These are phyloP conservation scores for Percopsis transmontana DNA, from an alignment of 2,113 vertebrate species.

Conservation along the genomic window DNA sequence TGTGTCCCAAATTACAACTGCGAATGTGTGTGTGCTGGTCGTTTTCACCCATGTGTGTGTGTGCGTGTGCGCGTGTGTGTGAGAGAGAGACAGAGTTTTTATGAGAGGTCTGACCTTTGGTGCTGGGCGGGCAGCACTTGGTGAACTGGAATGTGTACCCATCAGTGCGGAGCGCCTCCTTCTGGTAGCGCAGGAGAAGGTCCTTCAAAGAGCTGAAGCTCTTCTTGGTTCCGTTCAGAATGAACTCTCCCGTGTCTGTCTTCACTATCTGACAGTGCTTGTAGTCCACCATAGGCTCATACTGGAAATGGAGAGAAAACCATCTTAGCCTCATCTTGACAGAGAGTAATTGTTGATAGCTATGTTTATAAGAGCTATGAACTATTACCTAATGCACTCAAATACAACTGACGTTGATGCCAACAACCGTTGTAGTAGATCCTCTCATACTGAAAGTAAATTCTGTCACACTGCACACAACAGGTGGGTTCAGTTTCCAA, in stretches of 20 bases:
- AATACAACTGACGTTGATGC: no score
- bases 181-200: slow-evolving; percentile 93
- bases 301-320: slow-evolving; percentile 58
- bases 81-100: background rate
- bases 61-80: background rate
- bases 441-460: no score
- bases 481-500: no score
- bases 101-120: slow-evolving; percentile 82
- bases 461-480: no score
- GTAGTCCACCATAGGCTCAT: slow-evolving; percentile 82
- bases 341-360: no score
- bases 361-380: no score
- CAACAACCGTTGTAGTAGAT: no score
- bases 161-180: slow-evolving; percentile 94
- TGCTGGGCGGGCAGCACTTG: slow-evolving; percentile 89
- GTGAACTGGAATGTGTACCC: slow-evolving; percentile 94
- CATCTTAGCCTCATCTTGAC: background rate
- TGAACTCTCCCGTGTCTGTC: slow-evolving; percentile 85
- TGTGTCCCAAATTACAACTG: no score
- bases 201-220: slow-evolving; percentile 88
- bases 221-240: slow-evolving; percentile 89
- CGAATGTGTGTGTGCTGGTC: no score
- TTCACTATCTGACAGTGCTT: slow-evolving; percentile 94
- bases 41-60: no score
- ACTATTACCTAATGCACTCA: no score